Percentiles rank a stretch among this genome's conserved stretches.
Evolutionary conservation across 1,140 invertebrate genomes (phyloP).

Genomic region (Maniola jurtina): DNA sequence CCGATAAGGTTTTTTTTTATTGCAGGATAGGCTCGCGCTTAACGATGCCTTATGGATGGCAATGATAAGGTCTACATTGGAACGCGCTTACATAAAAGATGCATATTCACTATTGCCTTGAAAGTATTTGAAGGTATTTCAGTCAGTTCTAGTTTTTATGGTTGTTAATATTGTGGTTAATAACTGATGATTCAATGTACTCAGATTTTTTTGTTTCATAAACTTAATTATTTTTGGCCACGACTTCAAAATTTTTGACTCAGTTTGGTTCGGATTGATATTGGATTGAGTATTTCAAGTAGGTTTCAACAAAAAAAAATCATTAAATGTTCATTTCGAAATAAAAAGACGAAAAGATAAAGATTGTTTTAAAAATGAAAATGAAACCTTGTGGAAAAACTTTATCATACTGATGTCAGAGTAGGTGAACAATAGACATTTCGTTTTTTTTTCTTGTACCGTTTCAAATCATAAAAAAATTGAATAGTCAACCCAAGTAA

Average conservation of each 20-base stretch:
- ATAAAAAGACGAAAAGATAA: not conserved
- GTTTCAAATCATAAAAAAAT: too few relatives aligned
- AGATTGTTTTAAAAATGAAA: not conserved
- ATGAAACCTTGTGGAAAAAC: not conserved
- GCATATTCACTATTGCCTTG: too few relatives aligned
- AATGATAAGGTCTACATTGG: too few relatives aligned
- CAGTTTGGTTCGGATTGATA: slow-evolving; percentile 6
- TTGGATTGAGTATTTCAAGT: slow-evolving; percentile 6
- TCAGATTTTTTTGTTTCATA: too few relatives aligned
- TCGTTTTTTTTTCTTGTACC: not conserved
- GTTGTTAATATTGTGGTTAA: too few relatives aligned
- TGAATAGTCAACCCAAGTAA: slow-evolving; percentile 1
- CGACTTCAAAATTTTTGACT: not conserved
- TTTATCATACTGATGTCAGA: not conserved
- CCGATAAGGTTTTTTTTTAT: too few relatives aligned
- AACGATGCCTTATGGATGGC: too few relatives aligned
- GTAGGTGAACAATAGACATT: not conserved
- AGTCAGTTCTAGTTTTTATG: too few relatives aligned
- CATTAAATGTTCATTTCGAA: not conserved
- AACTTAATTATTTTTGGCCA: not conserved
- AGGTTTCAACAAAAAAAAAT: not conserved
- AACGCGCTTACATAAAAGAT: too few relatives aligned
- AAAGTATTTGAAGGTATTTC: too few relatives aligned
- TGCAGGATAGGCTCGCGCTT: too few relatives aligned
- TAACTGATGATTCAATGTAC: too few relatives aligned